Percentiles rank a stretch among this genome's conserved stretches.
Evolutionary conservation across 1,140 invertebrate species (phyloP).

Genomic region (Ectropis grisescens): DNA sequence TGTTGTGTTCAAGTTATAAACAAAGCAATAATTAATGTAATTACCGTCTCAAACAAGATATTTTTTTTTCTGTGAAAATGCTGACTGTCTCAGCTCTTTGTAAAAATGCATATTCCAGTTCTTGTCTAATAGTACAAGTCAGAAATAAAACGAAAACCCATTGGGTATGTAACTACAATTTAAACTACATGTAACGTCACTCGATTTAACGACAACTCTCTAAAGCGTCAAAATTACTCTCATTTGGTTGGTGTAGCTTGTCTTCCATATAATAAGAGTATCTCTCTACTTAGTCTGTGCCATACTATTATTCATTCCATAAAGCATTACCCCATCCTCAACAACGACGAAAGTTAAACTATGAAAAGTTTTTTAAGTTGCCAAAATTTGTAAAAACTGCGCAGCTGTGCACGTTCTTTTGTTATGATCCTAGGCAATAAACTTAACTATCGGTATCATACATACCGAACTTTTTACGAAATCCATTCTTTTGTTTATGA

Average conservation of each 20-base stretch:
- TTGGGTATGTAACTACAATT: conserved; percentile 28
- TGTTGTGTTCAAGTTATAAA: no score
- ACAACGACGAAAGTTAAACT: conserved; percentile 3
- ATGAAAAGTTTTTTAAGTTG: conserved; percentile 2
- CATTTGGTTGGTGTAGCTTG: background rate
- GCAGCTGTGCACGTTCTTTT: no score
- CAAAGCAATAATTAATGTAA: no score
- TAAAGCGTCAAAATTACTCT: background rate
- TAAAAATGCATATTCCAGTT: conserved; percentile 21
- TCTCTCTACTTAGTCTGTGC: no score
- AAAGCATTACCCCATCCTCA: conserved; percentile 1
- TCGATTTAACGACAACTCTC: background rate
- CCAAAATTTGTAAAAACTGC: no score
- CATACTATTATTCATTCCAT: background rate
- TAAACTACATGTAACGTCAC: background rate
- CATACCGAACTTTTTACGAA: no score
- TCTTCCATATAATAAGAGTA: background rate
- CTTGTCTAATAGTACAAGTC: conserved; percentile 25
- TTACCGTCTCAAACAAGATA: no score
- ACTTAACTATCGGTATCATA: no score
- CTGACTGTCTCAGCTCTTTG: conserved; percentile 25
- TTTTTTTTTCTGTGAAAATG: conserved; percentile 28
- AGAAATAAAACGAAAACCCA: conserved; percentile 47
- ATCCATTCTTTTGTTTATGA: conserved; percentile 4
- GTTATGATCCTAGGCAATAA: no score